Base-by-base conservation (phyloP, 2,888 invertebrate genomes). In the Drosophila demipolita region DNA sequence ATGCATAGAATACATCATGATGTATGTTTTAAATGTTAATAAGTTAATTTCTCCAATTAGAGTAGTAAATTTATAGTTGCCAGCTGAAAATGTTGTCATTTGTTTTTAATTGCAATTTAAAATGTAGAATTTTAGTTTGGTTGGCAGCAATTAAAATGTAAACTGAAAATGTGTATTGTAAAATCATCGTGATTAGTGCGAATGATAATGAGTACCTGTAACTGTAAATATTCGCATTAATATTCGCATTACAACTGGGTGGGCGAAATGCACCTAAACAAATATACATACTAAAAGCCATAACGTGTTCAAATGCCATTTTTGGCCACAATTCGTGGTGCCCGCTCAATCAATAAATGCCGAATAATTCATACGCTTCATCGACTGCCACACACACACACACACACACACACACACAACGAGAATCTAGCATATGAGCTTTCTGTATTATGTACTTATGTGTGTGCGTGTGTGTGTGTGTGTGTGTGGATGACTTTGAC, bases 341-440 rank as follows among this genome's bases (percentile, higher is more conserved):
- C 1, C 7, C 12, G 33, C 20, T n/a, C 55, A 75, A 75, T 80
- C 75, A 75, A 75, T 80, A 75, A 64, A 58, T 58, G 53, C 26
- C 75, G 61, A 55, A 75, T 65, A 59, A 80, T 76, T 75, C 55
- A 75, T 75, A 65, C 52, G 64, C 62, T 58, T 45, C 54, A 80
- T 62, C 55, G 59, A 75, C 57, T 69, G 48, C 71, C 55, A 29
- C 64, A 49, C 29, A 45, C 53, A 20, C 52, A 49, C 23, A n/a
- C n/a, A n/a, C n/a, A n/a, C 32, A 17, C 48, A 67, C 53, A 53
- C 58, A 59, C 54, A 23, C 35, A 15, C 23, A 49, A 36, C 11
- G 40, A 11, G 40, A 58, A 50, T 29, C 57, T 38, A 57, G 38
- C 68, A 73, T 71, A 82, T 88, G 64, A 71, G 70, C 73, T 55